Conservation (phyloP, 2,888 invertebrate species). For the Nudaria mundana region DNA sequence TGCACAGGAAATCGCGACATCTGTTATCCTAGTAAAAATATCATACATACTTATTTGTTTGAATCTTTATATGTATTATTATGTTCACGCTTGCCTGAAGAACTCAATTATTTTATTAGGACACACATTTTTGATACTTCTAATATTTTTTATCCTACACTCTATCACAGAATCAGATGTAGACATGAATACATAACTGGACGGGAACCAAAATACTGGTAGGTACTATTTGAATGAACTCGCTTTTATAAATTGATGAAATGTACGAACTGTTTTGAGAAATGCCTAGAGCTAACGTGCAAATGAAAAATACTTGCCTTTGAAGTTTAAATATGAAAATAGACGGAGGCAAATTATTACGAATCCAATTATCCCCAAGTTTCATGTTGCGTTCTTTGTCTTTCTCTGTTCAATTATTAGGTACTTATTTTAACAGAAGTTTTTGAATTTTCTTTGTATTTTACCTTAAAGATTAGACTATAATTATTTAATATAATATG, state of each 20-base stretch:
- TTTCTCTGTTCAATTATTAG: conserved; percentile 4
- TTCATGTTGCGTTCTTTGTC: conserved; percentile 1
- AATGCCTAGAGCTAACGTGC: background rate
- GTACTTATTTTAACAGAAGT: conserved; percentile 4
- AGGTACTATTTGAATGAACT: no score
- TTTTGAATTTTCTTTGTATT: conserved; percentile 1
- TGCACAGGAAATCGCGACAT: conserved; percentile 71
- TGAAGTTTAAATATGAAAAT: conserved; percentile 1
- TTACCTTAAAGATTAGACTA: background rate
- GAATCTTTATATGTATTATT: conserved; percentile 38
- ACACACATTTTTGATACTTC: conserved; percentile 24
- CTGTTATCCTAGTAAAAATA: conserved; percentile 49
- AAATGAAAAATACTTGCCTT: conserved; percentile 4
- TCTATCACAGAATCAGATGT: background rate
- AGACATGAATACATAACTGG: no score
- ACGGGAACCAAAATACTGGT: no score
- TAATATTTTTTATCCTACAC: no score
- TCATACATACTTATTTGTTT: conserved; percentile 28
- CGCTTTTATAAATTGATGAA: no score
- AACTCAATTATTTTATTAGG: conserved; percentile 25
- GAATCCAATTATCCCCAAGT: conserved; percentile 6
- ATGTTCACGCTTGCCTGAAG: conserved; percentile 43
- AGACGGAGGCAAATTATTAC: background rate
- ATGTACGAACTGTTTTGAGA: no score
- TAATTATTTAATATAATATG: background rate